Base-by-base conservation (phyloP, 1,140 invertebrate species). In the Globodera rostochiensis region DNA sequence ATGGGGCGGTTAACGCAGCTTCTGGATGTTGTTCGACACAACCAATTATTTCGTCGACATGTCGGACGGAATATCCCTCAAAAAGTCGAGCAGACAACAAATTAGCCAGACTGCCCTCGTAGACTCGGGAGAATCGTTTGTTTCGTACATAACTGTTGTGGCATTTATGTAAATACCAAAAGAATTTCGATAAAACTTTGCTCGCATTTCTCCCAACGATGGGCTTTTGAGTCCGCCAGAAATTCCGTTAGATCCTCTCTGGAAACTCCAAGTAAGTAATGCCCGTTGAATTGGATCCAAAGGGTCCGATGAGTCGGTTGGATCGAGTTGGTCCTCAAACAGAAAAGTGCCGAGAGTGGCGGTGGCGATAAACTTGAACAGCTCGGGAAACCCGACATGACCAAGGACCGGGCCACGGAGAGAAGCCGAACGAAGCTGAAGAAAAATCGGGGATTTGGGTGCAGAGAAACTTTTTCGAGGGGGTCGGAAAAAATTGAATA, bases 341-440 rank as follows among this genome's bases (percentile, higher is more conserved):
- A 94, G 91, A 88, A 94, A 95, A 78, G 92, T 92, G 64, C 95
- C 95, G 88, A 94, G 93, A 19, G 95, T 95, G 36, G 94, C 94
- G 69, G 92, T 92, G 57, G 94, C 92, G 82, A 95, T 92, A 88
- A 95, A 95, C 86, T 94, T 92, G 91, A 95, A 92, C 21, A 95
- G 90, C 89, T 95, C 94, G 73, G 92, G 88, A 90, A 93, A 94
- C 46, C 94, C 92, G 2, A 95, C 92, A 86, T 93, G 91, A 19
- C 94, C 94, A 80, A 91, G 85, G 15, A 83, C 85, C 6, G 87
- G 77, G 21, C 86, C 83, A 49, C 74, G 67, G 21, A 74, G 74
- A 66, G 57, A 64, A 57, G 79, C 76, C 46, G 76, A 79, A n/a
- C 74, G 78, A 15, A 88, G 73, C 83, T 86, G 82, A 69, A 85